Evolutionary conservation across 2,888 invertebrate species (phyloP), one percentile per base, ranked within the genome.

Genomic region (Chorisops tibialis): DNA sequence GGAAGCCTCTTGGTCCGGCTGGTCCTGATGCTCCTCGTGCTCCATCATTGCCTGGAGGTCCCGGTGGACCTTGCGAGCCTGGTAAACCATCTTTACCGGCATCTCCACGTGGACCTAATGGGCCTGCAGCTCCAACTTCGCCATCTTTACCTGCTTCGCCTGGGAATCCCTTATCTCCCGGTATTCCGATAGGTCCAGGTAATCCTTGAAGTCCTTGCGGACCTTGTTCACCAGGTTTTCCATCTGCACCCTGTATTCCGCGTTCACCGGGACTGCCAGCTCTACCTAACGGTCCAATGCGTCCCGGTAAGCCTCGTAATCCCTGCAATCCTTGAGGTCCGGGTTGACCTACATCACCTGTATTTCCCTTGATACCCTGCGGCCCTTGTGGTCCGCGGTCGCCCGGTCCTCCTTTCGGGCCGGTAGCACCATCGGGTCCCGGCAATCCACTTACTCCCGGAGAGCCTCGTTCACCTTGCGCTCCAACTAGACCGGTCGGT

Each of bases 71-170:
- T 73, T 86, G 86, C 1, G 82, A 81, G 9, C 94, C 93, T 18
- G 86, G 83, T 63, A 82, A 81, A 12, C 93, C 92, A 72, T 90
- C 87, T 73, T 89, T 87, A 3, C 91, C 91, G 38, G 87, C 81
- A 70, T 90, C 89, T 38, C 91, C 93, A 73, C 88, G 84, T 5
- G 88, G 88, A 9, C 94, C 94, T 37, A 83, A 80, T 0, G 84
- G 80, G 11, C 93, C 93, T n/a, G 83, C 81, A 41, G 82, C 83
- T 7, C 93, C 93, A 16, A 84, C 67, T 56, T 74, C 74, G 12
- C 93, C 92, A 71, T 89, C 87, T 73, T 88, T 87, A 9, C 91
- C 91, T n/a, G 87, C 81, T 70, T 89, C 89, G 38, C 91, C 93
- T 72, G 85, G 35, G 86, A 88, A 60, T 87, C 74, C 74, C 62